phyloP scores from a whole-genome alignment of 2,797 vertebrate genomes.

The Eutrigla gurnardus region DNA sequence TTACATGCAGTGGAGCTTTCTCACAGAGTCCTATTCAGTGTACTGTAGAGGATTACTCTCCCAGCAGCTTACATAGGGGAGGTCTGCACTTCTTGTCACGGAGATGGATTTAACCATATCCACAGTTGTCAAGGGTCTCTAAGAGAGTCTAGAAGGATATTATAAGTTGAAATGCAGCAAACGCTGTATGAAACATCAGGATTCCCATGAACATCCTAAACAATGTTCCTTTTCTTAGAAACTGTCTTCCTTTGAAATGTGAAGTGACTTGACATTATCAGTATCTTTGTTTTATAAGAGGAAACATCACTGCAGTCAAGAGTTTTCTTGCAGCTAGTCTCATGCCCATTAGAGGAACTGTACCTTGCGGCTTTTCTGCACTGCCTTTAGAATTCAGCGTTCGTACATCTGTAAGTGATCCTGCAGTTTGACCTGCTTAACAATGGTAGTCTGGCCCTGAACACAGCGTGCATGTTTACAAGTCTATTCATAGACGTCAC shows the following conservation, averaged over 20 bases:
- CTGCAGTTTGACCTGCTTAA: background rate
- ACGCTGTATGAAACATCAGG: conserved; percentile 12
- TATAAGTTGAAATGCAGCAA: conserved; percentile 8
- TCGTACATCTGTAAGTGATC: background rate
- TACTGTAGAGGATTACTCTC: conserved; percentile 37
- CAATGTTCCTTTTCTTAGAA: background rate
- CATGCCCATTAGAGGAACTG: background rate
- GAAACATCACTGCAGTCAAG: background rate
- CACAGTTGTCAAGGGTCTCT: conserved; percentile 27
- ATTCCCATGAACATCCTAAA: conserved; percentile 1
- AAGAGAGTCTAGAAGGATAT: conserved; percentile 15
- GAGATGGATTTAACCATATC: conserved; percentile 36
- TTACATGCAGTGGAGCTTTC: conserved; percentile 28
- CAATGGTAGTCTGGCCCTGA: background rate
- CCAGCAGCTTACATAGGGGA: conserved; percentile 32
- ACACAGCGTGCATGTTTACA: background rate
- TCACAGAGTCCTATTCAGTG: conserved; percentile 19
- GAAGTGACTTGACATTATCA: background rate
- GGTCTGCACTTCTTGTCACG: conserved; percentile 23
- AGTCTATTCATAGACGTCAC: background rate
- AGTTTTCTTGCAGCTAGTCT: background rate
- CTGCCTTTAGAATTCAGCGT: background rate
- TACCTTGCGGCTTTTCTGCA: background rate
- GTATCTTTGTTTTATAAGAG: background rate
- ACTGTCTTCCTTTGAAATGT: background rate